Base-by-base conservation (phyloP, 2,888 invertebrate genomes). In the Bibio marci region DNA sequence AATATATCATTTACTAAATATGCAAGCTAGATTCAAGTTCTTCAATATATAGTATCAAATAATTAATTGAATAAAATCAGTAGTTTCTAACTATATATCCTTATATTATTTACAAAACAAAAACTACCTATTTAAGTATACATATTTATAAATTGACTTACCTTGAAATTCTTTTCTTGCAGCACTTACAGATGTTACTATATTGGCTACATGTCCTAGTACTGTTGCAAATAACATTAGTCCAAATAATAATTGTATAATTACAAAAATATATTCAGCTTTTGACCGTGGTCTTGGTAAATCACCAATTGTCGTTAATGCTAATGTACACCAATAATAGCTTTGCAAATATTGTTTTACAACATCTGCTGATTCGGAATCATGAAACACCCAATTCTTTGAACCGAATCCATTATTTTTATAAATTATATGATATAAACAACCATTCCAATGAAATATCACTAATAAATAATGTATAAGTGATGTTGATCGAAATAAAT, bases 371-470 rank as follows among this genome's bases (percentile, higher is more conserved):
- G 79, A 76, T 58, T 85, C 83, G 54, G 80, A 76, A 59, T 85
- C 85, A 59, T 77, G 78, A 63, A 82, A 82, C 64, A 86, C 86
- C 87, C 87, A 87, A 65, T 86, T 83, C 66, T 81, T 81, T 65
- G 85, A 85, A 55, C 88, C 88, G 66, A 90, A 90, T 51, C 87
- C 88, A 68, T 87, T 82, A 70, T 88, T 88, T 70, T 88, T 87
- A 72, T 86, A 80, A 62, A 92, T 87, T 63, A 95, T 82, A 72
- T 92, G 88, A 70, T 91, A 94, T 64, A 97, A 73, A 70, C 95
- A 97, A 58, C 94, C 94, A 67, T 97, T 97, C 95, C 95, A 97
- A 73, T 97, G 97, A 70, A 95, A 95, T 66, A 95, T 88, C 67
- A 92, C 92, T 67, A 94, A 71, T 58, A 94, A 76, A 71, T 92